Percentiles rank a stretch among this genome's conserved stretches.
phyloP scores from a whole-genome alignment of 2,888 invertebrate species.

The Cyclophora punctaria region DNA sequence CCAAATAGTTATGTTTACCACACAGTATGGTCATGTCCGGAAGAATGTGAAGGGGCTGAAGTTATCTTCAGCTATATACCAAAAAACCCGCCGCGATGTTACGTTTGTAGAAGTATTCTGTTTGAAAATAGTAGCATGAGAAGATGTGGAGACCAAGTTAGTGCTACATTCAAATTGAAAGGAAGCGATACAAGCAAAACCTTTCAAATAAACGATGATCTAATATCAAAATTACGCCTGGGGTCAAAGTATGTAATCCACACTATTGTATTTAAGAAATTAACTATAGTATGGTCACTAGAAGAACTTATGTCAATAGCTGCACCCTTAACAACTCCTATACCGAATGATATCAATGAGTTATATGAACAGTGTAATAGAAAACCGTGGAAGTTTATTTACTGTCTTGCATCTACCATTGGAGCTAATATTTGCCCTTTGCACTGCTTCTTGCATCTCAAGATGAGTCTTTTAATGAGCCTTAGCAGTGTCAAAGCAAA shows the following conservation, averaged over 20 bases:
- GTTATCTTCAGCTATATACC: conserved; percentile 53
- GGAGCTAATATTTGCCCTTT: conserved; percentile 51
- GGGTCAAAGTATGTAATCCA: conserved; percentile 42
- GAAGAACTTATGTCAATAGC: conserved; percentile 34
- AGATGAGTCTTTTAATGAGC: conserved; percentile 56
- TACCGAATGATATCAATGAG: conserved; percentile 41
- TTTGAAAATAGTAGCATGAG: conserved; percentile 60
- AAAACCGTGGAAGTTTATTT: conserved; percentile 59
- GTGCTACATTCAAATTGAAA: conserved; percentile 39
- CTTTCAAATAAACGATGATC: conserved; percentile 46
- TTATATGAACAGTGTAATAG: conserved; percentile 42
- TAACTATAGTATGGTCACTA: conserved; percentile 41
- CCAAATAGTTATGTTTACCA: conserved; percentile 50
- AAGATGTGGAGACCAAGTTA: conserved; percentile 55
- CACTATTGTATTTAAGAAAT: conserved; percentile 40
- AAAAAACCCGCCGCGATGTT: conserved; percentile 53
- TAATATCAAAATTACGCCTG: conserved; percentile 39
- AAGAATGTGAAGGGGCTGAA: conserved; percentile 61
- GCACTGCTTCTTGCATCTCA: conserved; percentile 59
- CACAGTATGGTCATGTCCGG: conserved; percentile 65
- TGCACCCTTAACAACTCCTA: conserved; percentile 35
- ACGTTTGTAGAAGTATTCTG: conserved; percentile 44
- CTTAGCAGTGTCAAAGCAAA: conserved; percentile 54
- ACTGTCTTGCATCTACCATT: conserved; percentile 56
- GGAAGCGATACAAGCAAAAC: conserved; percentile 30